Percentiles rank a stretch among this genome's conserved stretches.
Evolutionary conservation across 2,888 invertebrate species (phyloP).

Genomic region (Romanomermis culicivorax): DNA sequence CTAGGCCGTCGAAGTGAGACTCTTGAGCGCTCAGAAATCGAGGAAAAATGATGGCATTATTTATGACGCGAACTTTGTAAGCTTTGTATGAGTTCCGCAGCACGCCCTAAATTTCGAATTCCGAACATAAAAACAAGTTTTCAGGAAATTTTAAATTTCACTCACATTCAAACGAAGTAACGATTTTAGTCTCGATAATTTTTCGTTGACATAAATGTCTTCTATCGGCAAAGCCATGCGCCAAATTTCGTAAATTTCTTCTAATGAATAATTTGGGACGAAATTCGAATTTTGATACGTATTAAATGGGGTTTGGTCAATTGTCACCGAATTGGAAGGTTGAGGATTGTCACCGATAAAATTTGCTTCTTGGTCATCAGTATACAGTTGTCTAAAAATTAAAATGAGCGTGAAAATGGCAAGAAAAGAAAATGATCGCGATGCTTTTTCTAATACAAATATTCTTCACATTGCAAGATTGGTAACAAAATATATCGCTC

Average conservation of each 20-base stretch:
- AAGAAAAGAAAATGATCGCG: no score
- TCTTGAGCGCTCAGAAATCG: not conserved
- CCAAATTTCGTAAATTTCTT: not conserved
- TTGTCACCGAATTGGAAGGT: no score
- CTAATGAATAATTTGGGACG: no score
- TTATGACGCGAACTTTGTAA: not conserved
- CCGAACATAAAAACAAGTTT: not conserved
- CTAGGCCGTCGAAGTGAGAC: not conserved
- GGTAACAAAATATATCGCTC: no score
- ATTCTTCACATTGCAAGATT: no score
- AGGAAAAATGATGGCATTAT: conserved; percentile 4
- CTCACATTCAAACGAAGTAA: not conserved
- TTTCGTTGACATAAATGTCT: not conserved
- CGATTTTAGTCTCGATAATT: not conserved
- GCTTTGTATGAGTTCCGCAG: not conserved
- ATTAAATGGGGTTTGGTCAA: no score
- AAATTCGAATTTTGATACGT: no score
- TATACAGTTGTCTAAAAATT: no score
- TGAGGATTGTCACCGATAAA: no score
- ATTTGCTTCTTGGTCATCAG: no score
- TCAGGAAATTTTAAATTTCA: not conserved
- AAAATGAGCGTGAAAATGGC: no score
- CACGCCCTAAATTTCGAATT: conserved; percentile 1
- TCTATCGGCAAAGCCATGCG: not conserved
- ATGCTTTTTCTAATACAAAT: no score